A percentile compares a stretch with the other conserved stretches of the same genome.
Conservation (phyloP, 2,113 vertebrate species). For the Xiphophorus hellerii region DNA sequence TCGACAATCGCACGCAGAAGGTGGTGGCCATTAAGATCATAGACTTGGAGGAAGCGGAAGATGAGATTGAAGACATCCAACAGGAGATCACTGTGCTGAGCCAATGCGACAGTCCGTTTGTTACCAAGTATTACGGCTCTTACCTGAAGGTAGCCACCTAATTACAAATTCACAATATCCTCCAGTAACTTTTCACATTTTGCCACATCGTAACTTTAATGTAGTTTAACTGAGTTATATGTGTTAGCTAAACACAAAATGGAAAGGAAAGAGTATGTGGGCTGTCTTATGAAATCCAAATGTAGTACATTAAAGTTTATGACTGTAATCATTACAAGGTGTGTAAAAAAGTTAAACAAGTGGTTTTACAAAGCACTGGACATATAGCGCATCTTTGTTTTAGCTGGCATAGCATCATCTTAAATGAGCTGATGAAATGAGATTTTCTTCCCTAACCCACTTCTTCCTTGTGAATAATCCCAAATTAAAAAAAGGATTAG, state of each 20-base stretch:
- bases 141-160: constrained; percentile 92
- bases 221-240: not conserved
- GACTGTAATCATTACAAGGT: no score
- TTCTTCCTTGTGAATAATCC: constrained; percentile 41
- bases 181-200: no score
- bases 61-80: constrained; percentile 98
- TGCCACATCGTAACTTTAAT: no score
- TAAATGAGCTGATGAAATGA: not conserved
- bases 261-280: not conserved
- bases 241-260: not conserved
- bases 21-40: constrained; percentile 99
- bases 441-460: constrained; percentile 21
- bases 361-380: no score
- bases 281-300: no score
- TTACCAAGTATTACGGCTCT: constrained; percentile 98
- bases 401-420: constrained; percentile 4
- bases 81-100: constrained; percentile 99
- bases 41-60: constrained; percentile 98
- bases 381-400: not conserved
- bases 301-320: no score
- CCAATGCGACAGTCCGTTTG: constrained; percentile 97
- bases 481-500: constrained; percentile 54
- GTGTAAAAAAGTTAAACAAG: no score
- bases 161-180: no score
- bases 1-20: constrained; percentile 98